A percentile compares a stretch with the other conserved stretches of the same genome.
Conservation (phyloP, 92 coral and sea anemone species). For the Palythoa grandiflora region DNA sequence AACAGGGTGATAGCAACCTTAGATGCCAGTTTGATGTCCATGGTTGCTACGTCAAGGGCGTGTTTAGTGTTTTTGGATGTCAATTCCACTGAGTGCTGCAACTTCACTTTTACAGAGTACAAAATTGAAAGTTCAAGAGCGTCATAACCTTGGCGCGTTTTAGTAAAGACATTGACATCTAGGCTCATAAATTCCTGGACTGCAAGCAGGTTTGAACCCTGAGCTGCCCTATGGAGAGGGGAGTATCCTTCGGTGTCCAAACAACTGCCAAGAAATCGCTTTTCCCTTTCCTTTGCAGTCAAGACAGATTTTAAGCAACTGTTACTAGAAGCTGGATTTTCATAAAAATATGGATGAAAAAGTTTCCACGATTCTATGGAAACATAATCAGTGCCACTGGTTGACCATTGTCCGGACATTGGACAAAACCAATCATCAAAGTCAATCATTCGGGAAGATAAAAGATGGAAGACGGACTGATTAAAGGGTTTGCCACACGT, state of each 20-base stretch:
- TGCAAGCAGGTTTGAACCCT: slow-evolving; percentile 21
- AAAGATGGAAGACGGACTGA: slow-evolving; percentile 35
- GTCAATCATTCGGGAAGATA: slow-evolving; percentile 31
- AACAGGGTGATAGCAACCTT: background rate
- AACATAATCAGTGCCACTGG: background rate
- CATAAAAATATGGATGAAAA: slow-evolving; percentile 20
- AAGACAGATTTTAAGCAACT: background rate
- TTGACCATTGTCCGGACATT: background rate
- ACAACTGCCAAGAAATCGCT: slow-evolving; percentile 19
- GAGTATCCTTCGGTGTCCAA: slow-evolving; percentile 34
- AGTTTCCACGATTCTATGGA: background rate
- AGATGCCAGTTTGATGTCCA: slow-evolving; percentile 22
- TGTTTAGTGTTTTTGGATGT: background rate
- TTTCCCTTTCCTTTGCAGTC: background rate
- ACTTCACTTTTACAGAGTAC: background rate
- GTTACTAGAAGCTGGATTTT: background rate
- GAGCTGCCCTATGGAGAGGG: slow-evolving; percentile 26
- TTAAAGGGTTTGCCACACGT: background rate
- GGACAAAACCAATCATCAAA: slow-evolving; percentile 32
- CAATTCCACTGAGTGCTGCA: background rate
- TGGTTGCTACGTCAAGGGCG: background rate
- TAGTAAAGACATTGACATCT: background rate
- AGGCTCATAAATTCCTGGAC: background rate
- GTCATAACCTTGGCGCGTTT: background rate
- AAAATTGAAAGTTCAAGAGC: background rate